phyloP scores from a whole-genome alignment of 2,797 vertebrate genomes.

The Chromobotia macracanthus region DNA sequence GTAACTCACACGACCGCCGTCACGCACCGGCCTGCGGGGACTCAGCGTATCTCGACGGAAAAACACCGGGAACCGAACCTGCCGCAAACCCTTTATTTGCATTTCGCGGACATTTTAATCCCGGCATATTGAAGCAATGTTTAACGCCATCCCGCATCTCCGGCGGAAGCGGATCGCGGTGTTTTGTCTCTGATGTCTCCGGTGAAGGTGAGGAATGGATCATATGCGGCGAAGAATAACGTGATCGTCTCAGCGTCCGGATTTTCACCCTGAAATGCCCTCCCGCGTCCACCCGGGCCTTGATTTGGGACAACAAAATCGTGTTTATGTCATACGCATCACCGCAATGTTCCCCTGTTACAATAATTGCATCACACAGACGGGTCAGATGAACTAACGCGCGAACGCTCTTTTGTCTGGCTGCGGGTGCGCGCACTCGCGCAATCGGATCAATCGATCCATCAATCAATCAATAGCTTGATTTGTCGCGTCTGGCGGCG shows the following conservation, averaged over 20 bases:
- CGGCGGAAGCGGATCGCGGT: slow-evolving; percentile 30
- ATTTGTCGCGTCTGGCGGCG: slow-evolving; percentile 27
- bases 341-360: slow-evolving; percentile 28
- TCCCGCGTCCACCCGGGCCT: slow-evolving; percentile 22
- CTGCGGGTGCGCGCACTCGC: slow-evolving; percentile 27
- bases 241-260: slow-evolving; percentile 7
- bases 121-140: slow-evolving; percentile 17
- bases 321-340: background rate
- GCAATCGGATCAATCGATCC: background rate
- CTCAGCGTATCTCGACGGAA: slow-evolving; percentile 37
- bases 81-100: background rate
- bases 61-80: background rate
- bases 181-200: slow-evolving; percentile 43
- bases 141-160: slow-evolving; percentile 9
- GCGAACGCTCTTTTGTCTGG: slow-evolving; percentile 48
- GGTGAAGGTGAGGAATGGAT: slow-evolving; percentile 59
- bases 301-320: slow-evolving; percentile 20
- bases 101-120: background rate
- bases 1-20: slow-evolving; percentile 40
- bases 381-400: slow-evolving; percentile 52
- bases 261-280: slow-evolving; percentile 31
- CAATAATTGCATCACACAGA: slow-evolving; percentile 35
- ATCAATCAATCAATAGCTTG: slow-evolving; percentile 35
- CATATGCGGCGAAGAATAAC: slow-evolving; percentile 46
- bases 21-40: slow-evolving; percentile 50